Base-by-base conservation (phyloP, 2,113 vertebrate species). In the Petrocephalus zakoni region DNA sequence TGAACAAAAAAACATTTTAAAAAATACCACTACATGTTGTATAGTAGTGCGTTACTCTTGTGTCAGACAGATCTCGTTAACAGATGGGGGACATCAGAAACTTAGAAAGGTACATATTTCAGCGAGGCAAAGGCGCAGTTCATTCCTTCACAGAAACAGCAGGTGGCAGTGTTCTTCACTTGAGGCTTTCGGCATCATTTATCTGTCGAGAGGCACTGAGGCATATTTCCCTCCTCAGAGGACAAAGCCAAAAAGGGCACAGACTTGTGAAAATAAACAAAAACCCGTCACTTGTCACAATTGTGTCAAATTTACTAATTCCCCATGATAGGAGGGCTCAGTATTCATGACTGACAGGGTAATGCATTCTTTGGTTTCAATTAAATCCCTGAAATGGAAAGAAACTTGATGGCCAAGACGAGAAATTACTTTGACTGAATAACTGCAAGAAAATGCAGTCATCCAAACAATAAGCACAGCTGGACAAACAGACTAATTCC, bases 321-420 rank as follows among this genome's bases (percentile, higher is more conserved):
- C 49, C 34, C 82, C 21, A 25, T 51, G n/a, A 52, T 2, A 52
- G 47, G 51, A 13, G 42, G 47, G 17, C 42, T 51, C 42, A 84
- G 21, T 84, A 8, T 49, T 84, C 37, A 84, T 84, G 9, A 46
- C 9, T 85, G 46, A 85, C 49, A 52, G 47, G 25, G 82, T 22
- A 55, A 84, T 52, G 22, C 58, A 55, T 46, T 91, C 91, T 94
- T 93, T 93, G 92, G 90, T 91, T 92, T 91, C 22, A 89, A 51
- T 83, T 91, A 82, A 90, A 25, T 75, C 25, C 88, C 90, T 88
- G 64, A 56, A 90, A 89, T 82, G 87, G 49, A 85, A 53, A 11
- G 68, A n/a, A 88, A 87, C 52, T 83, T 22, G 4, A 21, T 85
- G 53, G 56, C 88, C 37, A 84, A 52, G n/a, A 85, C 2, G n/a